Conservation (phyloP, 2,888 invertebrate genomes). For the Pterostichus niger region DNA sequence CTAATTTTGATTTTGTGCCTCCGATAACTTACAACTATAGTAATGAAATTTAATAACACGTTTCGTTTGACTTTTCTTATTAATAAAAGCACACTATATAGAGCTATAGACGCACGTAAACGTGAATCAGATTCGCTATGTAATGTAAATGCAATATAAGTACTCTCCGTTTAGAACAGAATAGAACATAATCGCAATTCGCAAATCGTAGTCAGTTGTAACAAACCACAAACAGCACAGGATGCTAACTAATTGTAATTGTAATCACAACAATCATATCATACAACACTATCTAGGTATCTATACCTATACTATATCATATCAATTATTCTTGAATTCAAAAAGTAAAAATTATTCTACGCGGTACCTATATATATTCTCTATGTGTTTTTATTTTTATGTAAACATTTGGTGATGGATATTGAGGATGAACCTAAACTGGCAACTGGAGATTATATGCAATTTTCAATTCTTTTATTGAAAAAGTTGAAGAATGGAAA, state of each 20-base stretch:
- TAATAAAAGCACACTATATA: slow-evolving; percentile 61
- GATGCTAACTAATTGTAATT: slow-evolving; percentile 2
- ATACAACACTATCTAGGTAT: slow-evolving; percentile 48
- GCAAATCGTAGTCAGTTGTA: background rate
- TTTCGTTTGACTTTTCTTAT: slow-evolving; percentile 55
- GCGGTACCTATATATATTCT: slow-evolving; percentile 6
- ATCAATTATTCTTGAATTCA: slow-evolving; percentile 11
- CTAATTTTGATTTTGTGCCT: slow-evolving; percentile 76
- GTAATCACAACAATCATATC: slow-evolving; percentile 46
- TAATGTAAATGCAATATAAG: slow-evolving; percentile 37
- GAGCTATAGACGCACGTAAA: slow-evolving; percentile 44
- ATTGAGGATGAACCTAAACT: no score
- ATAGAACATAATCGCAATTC: background rate
- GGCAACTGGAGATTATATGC: slow-evolving; percentile 7
- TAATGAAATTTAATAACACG: slow-evolving; percentile 62
- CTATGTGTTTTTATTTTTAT: slow-evolving; percentile 15
- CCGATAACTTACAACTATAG: slow-evolving; percentile 70
- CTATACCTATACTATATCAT: slow-evolving; percentile 49
- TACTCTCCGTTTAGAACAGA: slow-evolving; percentile 44
- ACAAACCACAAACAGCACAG: slow-evolving; percentile 1
- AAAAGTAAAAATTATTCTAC: slow-evolving; percentile 24
- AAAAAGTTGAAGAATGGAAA: slow-evolving; percentile 24
- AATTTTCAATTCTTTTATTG: slow-evolving; percentile 26
- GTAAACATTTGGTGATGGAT: no score
- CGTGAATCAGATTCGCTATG: background rate